Evolutionary conservation across 2,888 invertebrate species (phyloP).

Genomic region (Tryphoninae sp.): DNA sequence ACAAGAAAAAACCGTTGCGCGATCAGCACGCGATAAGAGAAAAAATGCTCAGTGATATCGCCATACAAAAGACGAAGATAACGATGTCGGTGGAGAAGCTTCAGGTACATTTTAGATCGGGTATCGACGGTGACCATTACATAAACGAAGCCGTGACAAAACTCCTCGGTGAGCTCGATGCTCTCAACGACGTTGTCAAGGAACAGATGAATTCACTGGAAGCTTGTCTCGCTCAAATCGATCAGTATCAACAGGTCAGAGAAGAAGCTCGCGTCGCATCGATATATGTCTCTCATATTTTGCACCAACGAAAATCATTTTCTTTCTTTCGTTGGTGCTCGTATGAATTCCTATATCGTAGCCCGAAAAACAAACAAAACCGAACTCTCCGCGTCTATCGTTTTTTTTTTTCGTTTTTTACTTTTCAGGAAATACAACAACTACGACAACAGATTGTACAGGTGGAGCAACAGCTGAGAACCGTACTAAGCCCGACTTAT

Average conservation of each 20-base stretch:
- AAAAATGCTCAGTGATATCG: conserved; percentile 92
- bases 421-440: conserved; percentile 88
- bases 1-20: conserved; percentile 92
- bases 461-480: conserved; percentile 93
- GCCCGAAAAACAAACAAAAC: conserved; percentile 28
- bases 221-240: conserved; percentile 91
- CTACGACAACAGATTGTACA: conserved; percentile 92
- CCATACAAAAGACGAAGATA: conserved; percentile 95
- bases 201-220: conserved; percentile 87
- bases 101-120: conserved; percentile 94
- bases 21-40: conserved; percentile 94
- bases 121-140: conserved; percentile 90
- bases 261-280: conserved; percentile 8
- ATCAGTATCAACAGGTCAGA: conserved; percentile 89
- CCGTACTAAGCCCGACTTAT: conserved; percentile 92
- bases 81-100: conserved; percentile 94
- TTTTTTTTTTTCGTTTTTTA: conserved; percentile 42
- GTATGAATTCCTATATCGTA: conserved; percentile 21
- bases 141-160: conserved; percentile 88
- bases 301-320: conserved; percentile 21
- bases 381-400: conserved; percentile 37
- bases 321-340: conserved; percentile 20
- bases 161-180: conserved; percentile 87
- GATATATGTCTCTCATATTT: conserved; percentile 10
- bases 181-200: conserved; percentile 84